These are phyloP conservation scores for Heliconius cydno DNA, from an alignment of 2,888 invertebrate genomes.

Conservation along the genomic window DNA sequence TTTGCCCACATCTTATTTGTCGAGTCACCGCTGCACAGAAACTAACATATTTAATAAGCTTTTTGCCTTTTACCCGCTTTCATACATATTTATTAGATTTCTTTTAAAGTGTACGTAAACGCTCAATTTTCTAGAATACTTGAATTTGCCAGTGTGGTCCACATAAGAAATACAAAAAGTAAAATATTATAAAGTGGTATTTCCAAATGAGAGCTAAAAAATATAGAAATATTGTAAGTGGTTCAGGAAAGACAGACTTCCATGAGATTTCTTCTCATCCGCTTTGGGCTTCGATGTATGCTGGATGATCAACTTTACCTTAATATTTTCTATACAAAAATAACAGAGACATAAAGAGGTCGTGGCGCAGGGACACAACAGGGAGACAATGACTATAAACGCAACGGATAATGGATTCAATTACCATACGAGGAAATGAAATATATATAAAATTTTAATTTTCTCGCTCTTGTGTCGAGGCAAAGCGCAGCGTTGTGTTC, in stretches of 20 bases:
- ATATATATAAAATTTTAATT: too few relatives aligned
- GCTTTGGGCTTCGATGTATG: not conserved
- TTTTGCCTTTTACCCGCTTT: conserved; percentile 27
- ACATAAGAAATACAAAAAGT: not conserved
- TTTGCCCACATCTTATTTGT: conserved; percentile 31
- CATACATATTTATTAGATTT: conserved; percentile 30
- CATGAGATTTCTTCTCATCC: not conserved
- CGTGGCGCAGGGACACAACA: too few relatives aligned
- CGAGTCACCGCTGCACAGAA: conserved; percentile 28
- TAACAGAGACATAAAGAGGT: too few relatives aligned
- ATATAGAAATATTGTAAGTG: not conserved
- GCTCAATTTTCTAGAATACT: conserved; percentile 23
- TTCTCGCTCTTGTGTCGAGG: too few relatives aligned
- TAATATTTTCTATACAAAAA: too few relatives aligned
- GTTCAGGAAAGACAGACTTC: not conserved
- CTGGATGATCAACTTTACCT: not conserved
- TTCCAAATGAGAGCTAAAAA: not conserved
- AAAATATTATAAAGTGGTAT: not conserved
- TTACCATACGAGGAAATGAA: too few relatives aligned
- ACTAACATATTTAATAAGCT: conserved; percentile 30
- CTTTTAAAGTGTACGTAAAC: conserved; percentile 23
- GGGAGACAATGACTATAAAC: too few relatives aligned
- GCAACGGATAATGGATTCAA: too few relatives aligned
- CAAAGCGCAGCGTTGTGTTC: too few relatives aligned
- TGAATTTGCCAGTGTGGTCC: conserved; percentile 3